Evolutionary conservation across 1,140 invertebrate species (phyloP).

Genomic region (Macrobrachium rosenbergii): DNA sequence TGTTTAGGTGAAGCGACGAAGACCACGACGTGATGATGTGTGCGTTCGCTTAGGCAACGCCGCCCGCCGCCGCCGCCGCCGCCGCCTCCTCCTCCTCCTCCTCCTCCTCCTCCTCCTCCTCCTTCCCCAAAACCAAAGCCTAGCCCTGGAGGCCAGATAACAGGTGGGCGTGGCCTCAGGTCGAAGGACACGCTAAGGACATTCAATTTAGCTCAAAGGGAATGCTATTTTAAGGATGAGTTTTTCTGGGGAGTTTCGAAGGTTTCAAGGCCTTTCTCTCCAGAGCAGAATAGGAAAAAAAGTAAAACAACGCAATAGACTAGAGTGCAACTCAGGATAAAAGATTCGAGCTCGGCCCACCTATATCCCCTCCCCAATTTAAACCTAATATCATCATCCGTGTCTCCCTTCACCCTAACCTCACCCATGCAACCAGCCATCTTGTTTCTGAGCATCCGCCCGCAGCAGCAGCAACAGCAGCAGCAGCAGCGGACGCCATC

Average conservation of each 20-base stretch:
- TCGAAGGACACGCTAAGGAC: constrained; percentile 39
- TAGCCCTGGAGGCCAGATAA: background rate
- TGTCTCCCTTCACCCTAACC: background rate
- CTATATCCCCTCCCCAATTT: background rate
- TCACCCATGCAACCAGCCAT: too few relatives aligned
- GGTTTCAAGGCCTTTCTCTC: too few relatives aligned
- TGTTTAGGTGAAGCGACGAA: too few relatives aligned
- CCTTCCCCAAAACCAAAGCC: background rate
- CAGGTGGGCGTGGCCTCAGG: background rate
- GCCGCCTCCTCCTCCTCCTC: too few relatives aligned
- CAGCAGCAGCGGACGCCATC: too few relatives aligned
- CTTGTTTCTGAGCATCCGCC: too few relatives aligned
- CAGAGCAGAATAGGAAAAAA: background rate
- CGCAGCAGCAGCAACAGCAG: too few relatives aligned
- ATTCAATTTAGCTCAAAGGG: constrained; percentile 19
- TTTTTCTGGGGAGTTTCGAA: background rate
- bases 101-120: background rate
- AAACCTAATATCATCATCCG: background rate
- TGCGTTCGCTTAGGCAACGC: too few relatives aligned
- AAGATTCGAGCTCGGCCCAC: background rate
- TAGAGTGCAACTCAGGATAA: background rate
- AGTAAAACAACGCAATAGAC: background rate
- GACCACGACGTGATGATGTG: too few relatives aligned
- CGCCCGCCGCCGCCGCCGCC: too few relatives aligned
- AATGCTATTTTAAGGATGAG: constrained; percentile 18